These are phyloP conservation scores for Listronotus oregonensis DNA, from an alignment of 1,140 invertebrate genomes.

Conservation along the genomic window DNA sequence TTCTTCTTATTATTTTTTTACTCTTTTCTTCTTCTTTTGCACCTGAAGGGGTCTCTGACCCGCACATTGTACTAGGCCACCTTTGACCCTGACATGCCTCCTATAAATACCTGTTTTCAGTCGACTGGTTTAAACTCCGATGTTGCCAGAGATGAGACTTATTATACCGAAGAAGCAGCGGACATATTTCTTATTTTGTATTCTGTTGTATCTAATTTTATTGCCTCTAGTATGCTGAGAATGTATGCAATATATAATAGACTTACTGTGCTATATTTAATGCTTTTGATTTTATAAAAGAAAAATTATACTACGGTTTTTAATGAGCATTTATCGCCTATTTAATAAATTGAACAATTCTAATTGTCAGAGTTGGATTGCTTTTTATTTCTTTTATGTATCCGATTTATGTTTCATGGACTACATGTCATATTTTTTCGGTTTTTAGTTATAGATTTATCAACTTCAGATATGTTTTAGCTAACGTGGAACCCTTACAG, in stretches of 20 bases:
- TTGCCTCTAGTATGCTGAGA: neutral
- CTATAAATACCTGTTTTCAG: conserved; percentile 41
- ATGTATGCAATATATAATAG: too few species aligned
- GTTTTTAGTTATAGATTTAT: too few species aligned
- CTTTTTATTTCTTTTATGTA: too few species aligned
- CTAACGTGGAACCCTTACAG: too few species aligned
- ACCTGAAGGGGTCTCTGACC: conserved; percentile 41
- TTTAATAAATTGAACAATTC: too few species aligned
- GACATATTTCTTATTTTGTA: conserved; percentile 6
- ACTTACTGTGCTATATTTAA: neutral
- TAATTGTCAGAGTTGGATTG: too few species aligned
- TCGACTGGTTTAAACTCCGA: conserved; percentile 38
- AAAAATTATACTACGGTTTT: too few species aligned
- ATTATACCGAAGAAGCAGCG: conserved; percentile 16
- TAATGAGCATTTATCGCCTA: too few species aligned
- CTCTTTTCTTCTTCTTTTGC: conserved; percentile 25
- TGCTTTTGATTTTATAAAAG: conserved; percentile 1
- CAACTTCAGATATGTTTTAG: too few species aligned
- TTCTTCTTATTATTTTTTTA: conserved; percentile 7
- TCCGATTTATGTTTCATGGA: too few species aligned
- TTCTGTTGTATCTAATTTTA: conserved; percentile 9
- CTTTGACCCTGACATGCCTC: conserved; percentile 42
- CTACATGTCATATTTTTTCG: too few species aligned
- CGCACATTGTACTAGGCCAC: conserved; percentile 41
- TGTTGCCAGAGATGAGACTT: conserved; percentile 35